phyloP scores from a whole-genome alignment of 2,113 vertebrate genomes.

The Spermophilus dauricus region DNA sequence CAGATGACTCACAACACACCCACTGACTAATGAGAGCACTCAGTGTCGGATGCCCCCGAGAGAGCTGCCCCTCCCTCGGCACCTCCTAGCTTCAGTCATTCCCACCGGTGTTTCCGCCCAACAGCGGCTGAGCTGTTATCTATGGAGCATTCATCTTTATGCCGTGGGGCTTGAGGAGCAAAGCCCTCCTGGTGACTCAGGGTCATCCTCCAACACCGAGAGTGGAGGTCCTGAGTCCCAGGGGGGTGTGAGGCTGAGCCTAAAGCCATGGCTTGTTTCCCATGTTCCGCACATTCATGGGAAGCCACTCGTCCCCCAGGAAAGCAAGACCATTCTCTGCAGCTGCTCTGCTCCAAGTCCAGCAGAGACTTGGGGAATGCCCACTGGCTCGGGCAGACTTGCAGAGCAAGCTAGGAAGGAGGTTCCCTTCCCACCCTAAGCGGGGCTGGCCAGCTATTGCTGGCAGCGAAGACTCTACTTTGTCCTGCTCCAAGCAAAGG shows the following conservation, averaged over 20 bases:
- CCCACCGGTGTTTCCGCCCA: neutral
- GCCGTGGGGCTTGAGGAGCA: neutral
- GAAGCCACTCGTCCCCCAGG: rapidly evolving
- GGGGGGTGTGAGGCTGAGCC: neutral
- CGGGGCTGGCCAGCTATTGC: neutral
- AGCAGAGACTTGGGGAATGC: neutral
- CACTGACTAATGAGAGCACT: neutral
- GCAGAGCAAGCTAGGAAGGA: neutral
- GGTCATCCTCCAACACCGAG: neutral
- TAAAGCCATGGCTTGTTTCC: neutral
- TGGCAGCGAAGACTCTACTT: neutral
- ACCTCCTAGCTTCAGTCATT: neutral
- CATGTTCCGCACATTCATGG: rapidly evolving
- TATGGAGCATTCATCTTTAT: neutral
- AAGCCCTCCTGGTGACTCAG: rapidly evolving
- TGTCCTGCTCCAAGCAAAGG: neutral
- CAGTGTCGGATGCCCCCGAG: neutral
- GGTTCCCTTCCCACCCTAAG: rapidly evolving
- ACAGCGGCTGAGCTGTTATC: neutral
- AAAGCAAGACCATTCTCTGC: neutral
- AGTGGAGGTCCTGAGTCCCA: neutral
- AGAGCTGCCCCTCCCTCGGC: rapidly evolving
- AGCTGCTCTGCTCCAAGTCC: neutral
- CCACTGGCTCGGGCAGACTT: rapidly evolving
- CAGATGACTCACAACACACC: neutral